These are phyloP conservation scores for Menura novaehollandiae DNA, from an alignment of 2,113 vertebrate species.

Conservation along the genomic window DNA sequence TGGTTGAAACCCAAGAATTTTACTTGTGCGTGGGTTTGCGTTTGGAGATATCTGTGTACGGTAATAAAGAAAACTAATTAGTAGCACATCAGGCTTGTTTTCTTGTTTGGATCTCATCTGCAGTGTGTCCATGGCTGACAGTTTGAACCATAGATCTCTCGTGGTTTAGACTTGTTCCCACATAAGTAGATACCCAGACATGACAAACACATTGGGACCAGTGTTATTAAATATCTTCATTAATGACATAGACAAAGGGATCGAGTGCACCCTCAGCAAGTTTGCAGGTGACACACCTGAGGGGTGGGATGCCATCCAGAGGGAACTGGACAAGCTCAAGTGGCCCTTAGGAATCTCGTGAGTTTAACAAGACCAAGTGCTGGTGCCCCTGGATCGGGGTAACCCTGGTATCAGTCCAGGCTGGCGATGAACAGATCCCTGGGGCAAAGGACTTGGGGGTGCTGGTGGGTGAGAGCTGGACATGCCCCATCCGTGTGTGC, in stretches of 20 bases:
- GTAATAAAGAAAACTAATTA: not conserved
- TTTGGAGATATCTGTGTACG: not conserved
- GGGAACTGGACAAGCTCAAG: too few relatives aligned
- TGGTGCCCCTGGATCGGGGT: not conserved
- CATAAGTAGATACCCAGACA: not conserved
- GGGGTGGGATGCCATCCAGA: not conserved
- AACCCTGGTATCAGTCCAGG: fast-evolving
- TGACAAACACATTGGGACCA: not conserved
- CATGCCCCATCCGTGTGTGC: not conserved
- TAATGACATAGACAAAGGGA: not conserved
- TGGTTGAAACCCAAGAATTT: not conserved
- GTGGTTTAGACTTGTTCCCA: not conserved
- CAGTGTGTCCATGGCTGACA: not conserved
- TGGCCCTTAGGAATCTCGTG: not conserved
- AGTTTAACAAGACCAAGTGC: not conserved
- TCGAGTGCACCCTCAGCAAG: not conserved
- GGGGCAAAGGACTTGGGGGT: not conserved
- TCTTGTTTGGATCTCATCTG: not conserved
- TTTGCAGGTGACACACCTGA: not conserved
- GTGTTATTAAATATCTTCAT: not conserved
- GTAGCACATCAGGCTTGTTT: not conserved
- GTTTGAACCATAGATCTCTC: not conserved
- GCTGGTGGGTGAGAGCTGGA: not conserved
- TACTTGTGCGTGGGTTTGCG: not conserved
- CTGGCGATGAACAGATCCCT: not conserved